phyloP scores from a whole-genome alignment of 53 echinoderm and acorn worm species.

The Arbacia lixula region DNA sequence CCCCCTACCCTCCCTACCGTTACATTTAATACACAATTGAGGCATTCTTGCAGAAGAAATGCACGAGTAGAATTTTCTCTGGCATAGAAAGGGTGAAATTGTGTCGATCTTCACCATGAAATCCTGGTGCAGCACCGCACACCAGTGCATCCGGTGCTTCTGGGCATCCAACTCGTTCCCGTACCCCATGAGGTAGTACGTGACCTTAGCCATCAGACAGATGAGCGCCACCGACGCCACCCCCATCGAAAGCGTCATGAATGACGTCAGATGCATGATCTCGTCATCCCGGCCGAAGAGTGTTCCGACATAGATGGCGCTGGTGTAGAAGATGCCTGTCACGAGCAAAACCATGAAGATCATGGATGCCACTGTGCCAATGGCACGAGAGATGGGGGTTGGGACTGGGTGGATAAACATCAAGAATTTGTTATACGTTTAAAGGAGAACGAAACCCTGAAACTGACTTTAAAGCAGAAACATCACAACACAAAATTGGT shows the following conservation, averaged over 20 bases:
- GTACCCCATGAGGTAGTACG: slow-evolving; percentile 10
- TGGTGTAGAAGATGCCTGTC: slow-evolving; percentile 15
- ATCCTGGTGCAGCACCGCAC: slow-evolving; percentile 46
- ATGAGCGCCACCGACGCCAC: slow-evolving; percentile 14
- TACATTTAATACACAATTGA: too few species aligned
- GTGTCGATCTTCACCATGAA: slow-evolving; percentile 48
- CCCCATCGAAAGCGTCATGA: slow-evolving; percentile 27
- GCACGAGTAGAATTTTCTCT: too few species aligned
- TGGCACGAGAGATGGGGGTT: background rate
- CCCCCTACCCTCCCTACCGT: background rate
- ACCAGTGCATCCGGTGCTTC: background rate
- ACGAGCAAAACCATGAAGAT: slow-evolving; percentile 13
- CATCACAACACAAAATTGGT: too few species aligned
- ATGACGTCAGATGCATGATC: slow-evolving; percentile 45
- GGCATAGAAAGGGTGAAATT: too few species aligned
- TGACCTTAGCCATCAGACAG: slow-evolving; percentile 7
- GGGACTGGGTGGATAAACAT: slow-evolving; percentile 17
- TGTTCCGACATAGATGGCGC: background rate
- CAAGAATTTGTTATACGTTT: background rate
- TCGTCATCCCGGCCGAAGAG: slow-evolving; percentile 46
- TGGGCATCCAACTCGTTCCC: slow-evolving; percentile 14
- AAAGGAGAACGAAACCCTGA: too few species aligned
- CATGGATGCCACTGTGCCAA: slow-evolving; percentile 18
- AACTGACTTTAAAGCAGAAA: too few species aligned
- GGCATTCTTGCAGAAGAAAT: too few species aligned